phyloP scores from a whole-genome alignment of 2,888 invertebrate species.

The Lasius fuliginosus region DNA sequence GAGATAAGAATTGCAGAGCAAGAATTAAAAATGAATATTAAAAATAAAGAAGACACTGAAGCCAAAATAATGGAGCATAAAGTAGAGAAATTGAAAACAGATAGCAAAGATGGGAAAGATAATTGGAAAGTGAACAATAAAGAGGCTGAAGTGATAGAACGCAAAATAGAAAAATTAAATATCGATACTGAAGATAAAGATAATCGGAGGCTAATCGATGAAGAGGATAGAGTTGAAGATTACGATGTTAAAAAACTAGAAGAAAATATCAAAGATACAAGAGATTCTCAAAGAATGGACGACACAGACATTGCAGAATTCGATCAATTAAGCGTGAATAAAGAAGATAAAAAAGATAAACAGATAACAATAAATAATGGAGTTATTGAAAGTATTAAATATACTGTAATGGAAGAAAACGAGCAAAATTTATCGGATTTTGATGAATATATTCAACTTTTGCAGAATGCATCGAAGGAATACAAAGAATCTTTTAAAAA shows the following conservation, averaged over 20 bases:
- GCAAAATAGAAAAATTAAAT: not conserved
- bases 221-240: not conserved
- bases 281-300: not conserved
- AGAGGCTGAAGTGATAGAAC: not conserved
- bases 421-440: conserved; percentile 10
- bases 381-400: not conserved
- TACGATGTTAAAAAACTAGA: not conserved
- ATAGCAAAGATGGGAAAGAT: conserved; percentile 9
- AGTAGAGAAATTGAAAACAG: not conserved
- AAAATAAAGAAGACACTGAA: not conserved
- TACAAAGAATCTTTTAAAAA: not conserved
- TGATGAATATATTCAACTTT: not conserved
- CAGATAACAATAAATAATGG: not conserved
- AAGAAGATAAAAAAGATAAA: not conserved
- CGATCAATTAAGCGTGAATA: not conserved
- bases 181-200: not conserved
- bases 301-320: not conserved
- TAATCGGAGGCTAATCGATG: not conserved
- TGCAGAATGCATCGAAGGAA: not conserved
- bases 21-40: not conserved
- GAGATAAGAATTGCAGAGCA: not conserved
- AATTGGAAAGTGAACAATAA: not conserved
- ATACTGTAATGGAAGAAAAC: not conserved
- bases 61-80: not conserved
- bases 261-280: not conserved